phyloP scores from a whole-genome alignment of 2,797 vertebrate genomes.

The Melanogrammus aeglefinus region DNA sequence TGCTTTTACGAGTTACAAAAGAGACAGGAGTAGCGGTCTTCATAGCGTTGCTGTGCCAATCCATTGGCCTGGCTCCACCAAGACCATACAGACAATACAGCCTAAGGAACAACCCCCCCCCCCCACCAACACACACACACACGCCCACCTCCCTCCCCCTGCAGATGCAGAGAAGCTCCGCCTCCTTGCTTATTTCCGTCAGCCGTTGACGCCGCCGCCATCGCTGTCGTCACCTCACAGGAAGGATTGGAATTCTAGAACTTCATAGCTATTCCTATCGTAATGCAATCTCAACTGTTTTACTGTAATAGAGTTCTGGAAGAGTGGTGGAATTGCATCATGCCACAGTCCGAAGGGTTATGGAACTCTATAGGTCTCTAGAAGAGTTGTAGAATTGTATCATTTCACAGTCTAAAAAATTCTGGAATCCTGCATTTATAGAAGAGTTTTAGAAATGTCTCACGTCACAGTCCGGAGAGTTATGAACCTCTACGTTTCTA shows the following conservation, averaged over 20 bases:
- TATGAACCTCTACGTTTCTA: not conserved
- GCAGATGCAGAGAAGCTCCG: not conserved
- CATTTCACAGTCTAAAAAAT: no score
- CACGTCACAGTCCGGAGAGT: no score
- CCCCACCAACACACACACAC: no score
- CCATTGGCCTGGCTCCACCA: not conserved
- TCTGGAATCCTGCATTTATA: no score
- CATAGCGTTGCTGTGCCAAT: not conserved
- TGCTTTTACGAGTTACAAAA: slow-evolving; percentile 43
- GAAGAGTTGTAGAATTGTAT: no score
- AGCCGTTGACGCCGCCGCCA: not conserved
- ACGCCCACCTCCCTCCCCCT: no score
- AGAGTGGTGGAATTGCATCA: not conserved
- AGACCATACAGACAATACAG: not conserved
- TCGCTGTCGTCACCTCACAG: not conserved
- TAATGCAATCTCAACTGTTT: not conserved
- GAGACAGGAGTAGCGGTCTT: not conserved
- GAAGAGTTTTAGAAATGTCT: no score
- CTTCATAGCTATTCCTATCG: not conserved
- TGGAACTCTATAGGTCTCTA: no score
- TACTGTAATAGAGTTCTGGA: not conserved
- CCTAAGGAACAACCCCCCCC: not conserved
- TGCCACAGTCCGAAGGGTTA: no score
- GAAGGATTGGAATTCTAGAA: not conserved
- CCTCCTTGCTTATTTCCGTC: not conserved